A percentile compares a stretch with the other conserved stretches of the same genome.
Evolutionary conservation across 2,888 invertebrate species (phyloP).

Genomic region (Antitype chi): DNA sequence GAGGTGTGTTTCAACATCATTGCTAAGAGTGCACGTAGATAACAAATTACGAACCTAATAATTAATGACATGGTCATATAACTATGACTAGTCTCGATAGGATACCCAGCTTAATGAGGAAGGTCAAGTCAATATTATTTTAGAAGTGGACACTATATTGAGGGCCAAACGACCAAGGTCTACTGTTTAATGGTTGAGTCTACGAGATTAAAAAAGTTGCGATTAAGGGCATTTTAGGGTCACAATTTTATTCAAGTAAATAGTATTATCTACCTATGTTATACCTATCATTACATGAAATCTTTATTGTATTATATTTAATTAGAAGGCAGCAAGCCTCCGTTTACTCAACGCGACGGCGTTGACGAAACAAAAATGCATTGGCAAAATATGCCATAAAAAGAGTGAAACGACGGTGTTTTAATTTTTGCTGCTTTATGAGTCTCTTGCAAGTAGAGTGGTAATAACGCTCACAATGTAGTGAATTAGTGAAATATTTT

Average conservation of each 20-base stretch:
- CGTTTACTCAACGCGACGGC: too few species aligned
- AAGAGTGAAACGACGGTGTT: neutral
- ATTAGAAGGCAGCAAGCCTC: neutral
- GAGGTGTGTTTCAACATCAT: neutral
- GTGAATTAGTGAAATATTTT: neutral
- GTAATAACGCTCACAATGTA: neutral
- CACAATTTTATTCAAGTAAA: neutral
- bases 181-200: neutral
- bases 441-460: neutral
- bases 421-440: too few species aligned
- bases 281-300: neutral
- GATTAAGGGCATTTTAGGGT: neutral
- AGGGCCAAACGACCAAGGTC: slow-evolving; percentile 9
- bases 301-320: neutral
- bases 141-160: neutral
- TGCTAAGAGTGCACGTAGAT: neutral
- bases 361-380: neutral
- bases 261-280: neutral
- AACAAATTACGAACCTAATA: neutral
- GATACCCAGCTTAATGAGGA: neutral
- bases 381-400: neutral
- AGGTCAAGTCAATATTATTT: slow-evolving; percentile 22
- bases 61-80: neutral
- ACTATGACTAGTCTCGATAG: neutral
- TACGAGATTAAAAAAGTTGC: neutral